Conservation (phyloP, 2,113 vertebrate species). For the Daphoenositta chrysoptera region DNA sequence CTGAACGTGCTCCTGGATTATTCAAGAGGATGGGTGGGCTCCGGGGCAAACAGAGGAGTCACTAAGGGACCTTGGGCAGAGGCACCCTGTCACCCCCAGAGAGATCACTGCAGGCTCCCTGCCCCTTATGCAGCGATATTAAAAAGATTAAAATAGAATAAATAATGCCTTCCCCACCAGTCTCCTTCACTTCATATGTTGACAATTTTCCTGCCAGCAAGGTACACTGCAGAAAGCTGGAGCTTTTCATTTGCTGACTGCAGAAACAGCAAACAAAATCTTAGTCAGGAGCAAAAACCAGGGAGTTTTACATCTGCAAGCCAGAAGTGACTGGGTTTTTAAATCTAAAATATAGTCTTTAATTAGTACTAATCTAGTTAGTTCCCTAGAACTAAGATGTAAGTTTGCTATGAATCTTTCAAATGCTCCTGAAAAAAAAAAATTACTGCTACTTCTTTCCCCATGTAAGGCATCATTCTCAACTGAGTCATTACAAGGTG, state of each 20-base stretch:
- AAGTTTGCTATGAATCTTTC: background rate
- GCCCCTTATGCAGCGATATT: background rate
- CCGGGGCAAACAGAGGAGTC: background rate
- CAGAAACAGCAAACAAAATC: background rate
- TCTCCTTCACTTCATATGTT: background rate
- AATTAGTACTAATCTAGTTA: background rate
- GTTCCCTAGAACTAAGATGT: background rate
- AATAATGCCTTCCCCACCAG: background rate
- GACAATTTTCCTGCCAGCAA: slow-evolving; percentile 5
- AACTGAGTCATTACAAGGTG: background rate
- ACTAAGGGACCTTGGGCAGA: background rate
- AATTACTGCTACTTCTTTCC: background rate
- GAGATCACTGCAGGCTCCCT: background rate
- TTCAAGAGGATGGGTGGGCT: background rate
- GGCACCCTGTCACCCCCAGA: background rate
- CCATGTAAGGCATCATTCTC: background rate
- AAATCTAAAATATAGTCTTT: background rate
- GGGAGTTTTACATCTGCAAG: background rate
- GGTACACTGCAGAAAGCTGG: background rate
- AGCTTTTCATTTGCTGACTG: background rate
- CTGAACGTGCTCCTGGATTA: background rate
- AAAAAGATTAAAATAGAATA: background rate
- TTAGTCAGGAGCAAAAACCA: background rate
- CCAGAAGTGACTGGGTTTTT: background rate
- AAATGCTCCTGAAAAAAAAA: background rate